A percentile compares a stretch with the other conserved stretches of the same genome.
phyloP scores from a whole-genome alignment of 2,113 vertebrate genomes.

The Mormoops blainvillei region DNA sequence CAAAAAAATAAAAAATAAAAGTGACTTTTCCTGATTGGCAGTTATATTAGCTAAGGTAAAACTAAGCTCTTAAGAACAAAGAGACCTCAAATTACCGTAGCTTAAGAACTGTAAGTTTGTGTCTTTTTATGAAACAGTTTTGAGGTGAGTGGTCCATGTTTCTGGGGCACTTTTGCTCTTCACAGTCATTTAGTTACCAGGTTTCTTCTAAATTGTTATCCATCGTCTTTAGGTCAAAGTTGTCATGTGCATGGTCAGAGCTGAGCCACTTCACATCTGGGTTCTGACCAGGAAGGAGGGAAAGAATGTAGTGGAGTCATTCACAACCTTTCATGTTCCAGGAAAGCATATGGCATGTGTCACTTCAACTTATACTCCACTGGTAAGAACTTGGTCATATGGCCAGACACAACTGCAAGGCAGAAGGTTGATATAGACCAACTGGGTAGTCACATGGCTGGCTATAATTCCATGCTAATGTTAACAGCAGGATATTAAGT shows the following conservation, averaged over 20 bases:
- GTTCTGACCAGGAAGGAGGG: not conserved
- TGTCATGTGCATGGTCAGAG: not conserved
- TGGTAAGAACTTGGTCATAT: not conserved
- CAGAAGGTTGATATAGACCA: not conserved
- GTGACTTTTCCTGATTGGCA: not conserved
- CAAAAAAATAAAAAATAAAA: not conserved
- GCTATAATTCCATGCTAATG: not conserved
- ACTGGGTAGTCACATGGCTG: not conserved
- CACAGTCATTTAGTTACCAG: not conserved
- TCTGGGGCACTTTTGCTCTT: not conserved
- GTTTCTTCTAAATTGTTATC: not conserved
- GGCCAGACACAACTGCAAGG: not conserved
- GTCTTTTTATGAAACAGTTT: not conserved
- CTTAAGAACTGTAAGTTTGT: not conserved
- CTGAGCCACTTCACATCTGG: not conserved
- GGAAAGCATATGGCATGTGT: not conserved
- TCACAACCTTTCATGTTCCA: not conserved
- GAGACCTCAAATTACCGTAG: not conserved
- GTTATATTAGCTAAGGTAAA: not conserved
- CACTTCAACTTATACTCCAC: not conserved
- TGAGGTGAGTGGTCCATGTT: not conserved
- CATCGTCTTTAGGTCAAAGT: not conserved
- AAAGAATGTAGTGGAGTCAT: not conserved
- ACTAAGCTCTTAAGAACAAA: not conserved
- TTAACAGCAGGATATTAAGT: not conserved